Percentiles rank a stretch among this genome's conserved stretches.
Conservation (phyloP, 2,113 vertebrate species). For the Amphiprion percula region DNA sequence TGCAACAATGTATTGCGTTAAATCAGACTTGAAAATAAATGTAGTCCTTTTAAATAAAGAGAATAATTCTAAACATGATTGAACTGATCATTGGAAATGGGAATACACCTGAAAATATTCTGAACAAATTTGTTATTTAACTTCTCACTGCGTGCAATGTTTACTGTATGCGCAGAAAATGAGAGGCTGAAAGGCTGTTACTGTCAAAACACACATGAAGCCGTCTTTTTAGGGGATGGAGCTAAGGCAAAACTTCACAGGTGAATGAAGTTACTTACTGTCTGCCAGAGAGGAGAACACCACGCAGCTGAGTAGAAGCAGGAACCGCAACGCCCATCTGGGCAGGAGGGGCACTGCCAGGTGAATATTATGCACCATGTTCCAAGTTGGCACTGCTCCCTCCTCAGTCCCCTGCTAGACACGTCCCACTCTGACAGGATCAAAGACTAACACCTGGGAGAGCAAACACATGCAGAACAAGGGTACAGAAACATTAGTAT, state of each 20-base stretch:
- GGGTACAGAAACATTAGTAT: constrained; percentile 62
- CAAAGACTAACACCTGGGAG: constrained; percentile 86
- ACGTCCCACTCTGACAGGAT: constrained; percentile 83
- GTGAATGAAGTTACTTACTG: constrained; percentile 86
- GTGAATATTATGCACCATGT: constrained; percentile 91
- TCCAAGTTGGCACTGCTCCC: constrained; percentile 87
- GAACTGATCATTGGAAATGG: not conserved
- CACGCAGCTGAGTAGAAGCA: constrained; percentile 88
- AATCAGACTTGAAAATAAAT: constrained; percentile 20
- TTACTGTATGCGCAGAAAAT: not conserved
- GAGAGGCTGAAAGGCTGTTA: not conserved
- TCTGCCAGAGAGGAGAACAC: constrained; percentile 87
- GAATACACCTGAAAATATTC: not conserved
- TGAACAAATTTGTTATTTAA: constrained; percentile 9
- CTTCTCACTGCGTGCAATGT: not conserved
- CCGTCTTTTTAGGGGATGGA: not conserved
- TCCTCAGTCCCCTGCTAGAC: constrained; percentile 83
- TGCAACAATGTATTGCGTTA: constrained; percentile 10
- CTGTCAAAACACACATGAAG: constrained; percentile 8
- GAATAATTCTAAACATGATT: not conserved
- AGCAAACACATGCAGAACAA: constrained; percentile 69
- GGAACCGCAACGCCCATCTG: constrained; percentile 81
- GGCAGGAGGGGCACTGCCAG: constrained; percentile 77
- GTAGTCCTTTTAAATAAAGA: constrained; percentile 17
- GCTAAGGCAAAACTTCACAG: constrained; percentile 1